Percentiles rank a stretch among this genome's conserved stretches.
phyloP scores from a whole-genome alignment of 37 sponge, comb jelly and placozoan genomes.

The Hexactinellida sp. region DNA sequence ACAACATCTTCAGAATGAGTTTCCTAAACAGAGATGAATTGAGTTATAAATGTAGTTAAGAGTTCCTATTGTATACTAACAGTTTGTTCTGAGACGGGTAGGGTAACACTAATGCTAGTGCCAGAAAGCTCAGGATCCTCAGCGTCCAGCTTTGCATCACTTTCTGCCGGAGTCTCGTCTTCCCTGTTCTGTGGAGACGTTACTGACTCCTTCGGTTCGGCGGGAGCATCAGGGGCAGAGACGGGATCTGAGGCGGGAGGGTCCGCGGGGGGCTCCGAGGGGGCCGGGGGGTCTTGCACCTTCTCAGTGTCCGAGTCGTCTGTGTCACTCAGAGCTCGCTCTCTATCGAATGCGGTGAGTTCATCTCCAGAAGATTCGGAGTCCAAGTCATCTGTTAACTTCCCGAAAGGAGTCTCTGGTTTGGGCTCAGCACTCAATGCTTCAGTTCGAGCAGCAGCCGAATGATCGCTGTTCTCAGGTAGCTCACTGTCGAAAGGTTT shows the following conservation, averaged over 20 bases:
- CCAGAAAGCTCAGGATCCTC: too few relatives aligned
- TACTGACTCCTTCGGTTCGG: too few relatives aligned
- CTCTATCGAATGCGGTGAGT: neutral
- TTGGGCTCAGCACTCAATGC: too few relatives aligned
- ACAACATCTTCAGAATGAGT: neutral
- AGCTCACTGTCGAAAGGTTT: too few relatives aligned
- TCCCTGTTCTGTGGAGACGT: neutral
- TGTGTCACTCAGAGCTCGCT: neutral
- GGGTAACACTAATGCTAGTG: neutral
- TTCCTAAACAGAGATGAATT: neutral
- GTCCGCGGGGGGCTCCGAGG: neutral
- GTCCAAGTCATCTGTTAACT: neutral
- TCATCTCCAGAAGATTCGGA: constrained; percentile 6
- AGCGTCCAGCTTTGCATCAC: neutral
- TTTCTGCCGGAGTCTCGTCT: neutral
- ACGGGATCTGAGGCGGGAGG: neutral
- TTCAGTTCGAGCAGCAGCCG: too few relatives aligned
- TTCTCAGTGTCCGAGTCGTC: neutral
- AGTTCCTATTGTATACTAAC: neutral
- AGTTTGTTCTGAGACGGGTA: neutral
- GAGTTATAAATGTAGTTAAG: neutral
- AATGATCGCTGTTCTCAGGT: too few relatives aligned
- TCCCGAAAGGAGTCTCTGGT: too few relatives aligned
- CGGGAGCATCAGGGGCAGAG: neutral
- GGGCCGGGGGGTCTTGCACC: neutral